phyloP scores from a whole-genome alignment of 2,888 invertebrate genomes.

The Agrilus cyanescens region DNA sequence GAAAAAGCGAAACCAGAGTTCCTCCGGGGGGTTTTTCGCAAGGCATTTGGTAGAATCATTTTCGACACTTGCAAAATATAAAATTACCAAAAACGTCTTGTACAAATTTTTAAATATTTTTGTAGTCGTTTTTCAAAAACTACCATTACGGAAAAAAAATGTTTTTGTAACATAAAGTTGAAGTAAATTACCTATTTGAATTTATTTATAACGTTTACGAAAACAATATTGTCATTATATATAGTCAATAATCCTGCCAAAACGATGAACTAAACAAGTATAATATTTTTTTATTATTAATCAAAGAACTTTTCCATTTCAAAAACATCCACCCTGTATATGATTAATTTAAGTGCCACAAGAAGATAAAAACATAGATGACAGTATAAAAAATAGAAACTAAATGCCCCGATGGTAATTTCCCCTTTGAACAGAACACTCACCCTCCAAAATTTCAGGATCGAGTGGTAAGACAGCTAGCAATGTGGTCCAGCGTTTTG shows the following conservation, averaged over 20 bases:
- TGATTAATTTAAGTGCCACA: too few species aligned
- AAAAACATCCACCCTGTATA: too few species aligned
- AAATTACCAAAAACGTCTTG: slow-evolving; percentile 3
- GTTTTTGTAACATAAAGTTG: not conserved
- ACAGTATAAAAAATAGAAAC: not conserved
- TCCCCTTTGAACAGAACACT: too few species aligned
- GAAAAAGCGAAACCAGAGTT: slow-evolving; percentile 23
- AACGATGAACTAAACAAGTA: too few species aligned
- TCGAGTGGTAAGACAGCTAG: slow-evolving; percentile 23
- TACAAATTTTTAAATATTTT: slow-evolving; percentile 7
- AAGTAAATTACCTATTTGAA: not conserved
- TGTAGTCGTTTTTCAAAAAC: slow-evolving; percentile 1
- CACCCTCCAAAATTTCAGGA: slow-evolving; percentile 13
- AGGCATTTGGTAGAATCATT: slow-evolving; percentile 28
- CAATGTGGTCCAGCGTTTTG: slow-evolving; percentile 23
- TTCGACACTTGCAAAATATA: not conserved
- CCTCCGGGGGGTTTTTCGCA: slow-evolving; percentile 34
- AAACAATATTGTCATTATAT: too few species aligned
- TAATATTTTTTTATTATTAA: too few species aligned
- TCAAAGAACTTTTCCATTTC: too few species aligned
- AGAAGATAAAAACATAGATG: too few species aligned
- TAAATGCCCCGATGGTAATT: not conserved
- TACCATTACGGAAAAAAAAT: slow-evolving; percentile 1
- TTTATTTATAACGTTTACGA: too few species aligned
- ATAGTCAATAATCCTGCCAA: too few species aligned